Percentiles rank a stretch among this genome's conserved stretches.
Evolutionary conservation across 2,888 invertebrate genomes (phyloP).

Genomic region (Drosophila barbarae): DNA sequence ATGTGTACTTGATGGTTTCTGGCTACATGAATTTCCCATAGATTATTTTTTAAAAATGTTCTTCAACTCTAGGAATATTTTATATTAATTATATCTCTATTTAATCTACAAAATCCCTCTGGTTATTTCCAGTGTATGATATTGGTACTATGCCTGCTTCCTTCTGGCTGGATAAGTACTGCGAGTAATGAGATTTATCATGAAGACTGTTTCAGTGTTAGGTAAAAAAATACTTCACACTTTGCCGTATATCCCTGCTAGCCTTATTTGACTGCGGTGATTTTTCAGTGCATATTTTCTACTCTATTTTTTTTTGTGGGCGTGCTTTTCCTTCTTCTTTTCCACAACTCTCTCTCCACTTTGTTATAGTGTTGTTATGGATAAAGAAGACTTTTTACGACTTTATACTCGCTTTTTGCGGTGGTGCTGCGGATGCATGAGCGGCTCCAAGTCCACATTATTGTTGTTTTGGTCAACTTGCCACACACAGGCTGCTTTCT

Average conservation of each 20-base stretch:
- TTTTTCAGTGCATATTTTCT: slow-evolving; percentile 14
- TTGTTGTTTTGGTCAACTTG: slow-evolving; percentile 24
- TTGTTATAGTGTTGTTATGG: slow-evolving; percentile 21
- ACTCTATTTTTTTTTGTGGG: slow-evolving; percentile 15
- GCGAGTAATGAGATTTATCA: slow-evolving; percentile 12
- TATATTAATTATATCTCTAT: neutral
- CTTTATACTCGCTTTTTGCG: slow-evolving; percentile 25
- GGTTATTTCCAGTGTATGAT: neutral
- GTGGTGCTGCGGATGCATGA: slow-evolving; percentile 17
- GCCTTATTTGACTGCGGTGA: slow-evolving; percentile 2
- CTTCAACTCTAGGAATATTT: neutral
- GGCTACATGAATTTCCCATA: too few species aligned
- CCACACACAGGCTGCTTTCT: slow-evolving; percentile 20
- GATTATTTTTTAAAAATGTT: too few species aligned
- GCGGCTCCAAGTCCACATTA: slow-evolving; percentile 8
- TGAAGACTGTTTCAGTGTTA: slow-evolving; percentile 5
- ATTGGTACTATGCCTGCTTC: neutral
- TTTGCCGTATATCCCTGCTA: slow-evolving; percentile 2
- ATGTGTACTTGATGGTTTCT: too few species aligned
- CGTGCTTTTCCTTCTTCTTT: neutral
- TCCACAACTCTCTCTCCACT: slow-evolving; percentile 2
- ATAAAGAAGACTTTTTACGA: slow-evolving; percentile 20
- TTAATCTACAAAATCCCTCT: too few species aligned
- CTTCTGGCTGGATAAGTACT: slow-evolving; percentile 4
- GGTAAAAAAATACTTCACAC: slow-evolving; percentile 13